Conservation (phyloP, 1,140 invertebrate genomes). For the Thaumatotibia leucotreta region DNA sequence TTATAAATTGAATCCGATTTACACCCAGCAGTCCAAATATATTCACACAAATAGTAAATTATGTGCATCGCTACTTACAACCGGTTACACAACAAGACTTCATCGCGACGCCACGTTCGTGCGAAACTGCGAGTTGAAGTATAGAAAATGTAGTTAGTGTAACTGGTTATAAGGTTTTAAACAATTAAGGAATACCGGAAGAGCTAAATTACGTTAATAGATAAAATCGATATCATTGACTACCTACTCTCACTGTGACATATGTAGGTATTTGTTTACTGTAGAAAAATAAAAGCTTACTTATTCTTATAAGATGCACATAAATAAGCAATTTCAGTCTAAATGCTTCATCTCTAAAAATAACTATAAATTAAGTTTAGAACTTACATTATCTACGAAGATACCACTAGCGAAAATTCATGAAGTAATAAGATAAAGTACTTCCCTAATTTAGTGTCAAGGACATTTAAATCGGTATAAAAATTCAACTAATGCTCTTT, state of each 20-base stretch:
- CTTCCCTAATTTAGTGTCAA: not conserved
- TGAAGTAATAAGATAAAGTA: not conserved
- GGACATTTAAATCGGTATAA: not conserved
- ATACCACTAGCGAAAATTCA: not conserved
- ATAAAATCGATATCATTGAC: not conserved
- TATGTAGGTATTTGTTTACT: not conserved
- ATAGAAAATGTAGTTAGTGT: not conserved
- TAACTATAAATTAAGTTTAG: constrained; percentile 4
- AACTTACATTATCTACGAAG: constrained; percentile 1
- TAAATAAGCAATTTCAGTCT: constrained; percentile 11
- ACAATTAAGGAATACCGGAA: not conserved
- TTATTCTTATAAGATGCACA: constrained; percentile 6
- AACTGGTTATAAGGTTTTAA: not conserved
- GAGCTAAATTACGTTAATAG: not conserved
- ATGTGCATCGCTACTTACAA: not conserved
- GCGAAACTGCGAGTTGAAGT: no score
- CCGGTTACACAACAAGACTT: not conserved
- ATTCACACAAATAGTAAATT: not conserved
- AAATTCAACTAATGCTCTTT: not conserved
- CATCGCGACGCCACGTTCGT: no score
- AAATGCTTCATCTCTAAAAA: constrained; percentile 8
- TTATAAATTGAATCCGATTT: not conserved
- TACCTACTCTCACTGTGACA: not conserved
- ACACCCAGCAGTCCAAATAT: not conserved
- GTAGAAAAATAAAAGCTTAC: constrained; percentile 2